A percentile compares a stretch with the other conserved stretches of the same genome.
phyloP scores from a whole-genome alignment of 2,113 vertebrate species.

The Cyanoderma ruficeps region DNA sequence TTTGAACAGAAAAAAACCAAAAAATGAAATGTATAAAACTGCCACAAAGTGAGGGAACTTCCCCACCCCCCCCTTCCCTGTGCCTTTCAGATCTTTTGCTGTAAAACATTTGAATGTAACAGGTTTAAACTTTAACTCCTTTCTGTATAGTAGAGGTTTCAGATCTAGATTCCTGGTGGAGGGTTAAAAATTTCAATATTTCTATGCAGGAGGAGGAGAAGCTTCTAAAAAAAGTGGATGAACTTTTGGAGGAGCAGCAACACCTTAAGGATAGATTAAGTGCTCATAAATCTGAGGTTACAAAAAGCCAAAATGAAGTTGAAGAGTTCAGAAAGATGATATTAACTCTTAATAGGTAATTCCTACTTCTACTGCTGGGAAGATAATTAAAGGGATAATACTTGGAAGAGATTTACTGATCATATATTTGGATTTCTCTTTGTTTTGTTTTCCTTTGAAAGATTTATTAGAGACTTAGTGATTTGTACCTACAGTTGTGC shows the following conservation, averaged over 20 bases:
- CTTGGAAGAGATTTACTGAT: not conserved
- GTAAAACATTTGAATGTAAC: not conserved
- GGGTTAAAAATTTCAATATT: not conserved
- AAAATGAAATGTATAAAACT: not conserved
- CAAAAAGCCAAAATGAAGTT: conserved; percentile 75
- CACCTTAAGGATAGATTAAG: conserved; percentile 74
- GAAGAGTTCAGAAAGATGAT: conserved; percentile 79
- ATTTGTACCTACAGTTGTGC: not conserved
- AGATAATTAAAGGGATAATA: not conserved
- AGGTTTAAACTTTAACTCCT: not conserved
- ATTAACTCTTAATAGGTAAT: conserved; percentile 81
- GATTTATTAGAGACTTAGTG: not conserved
- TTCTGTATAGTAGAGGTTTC: not conserved
- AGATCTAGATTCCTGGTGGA: not conserved
- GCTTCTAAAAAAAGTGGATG: conserved; percentile 75
- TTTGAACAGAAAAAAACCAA: not conserved
- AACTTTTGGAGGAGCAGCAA: conserved; percentile 69
- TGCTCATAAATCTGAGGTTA: conserved; percentile 73
- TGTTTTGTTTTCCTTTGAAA: not conserved
- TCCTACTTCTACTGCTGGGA: not conserved
- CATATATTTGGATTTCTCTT: not conserved
- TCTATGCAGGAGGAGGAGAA: conserved; percentile 79
- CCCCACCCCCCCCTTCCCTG: rapidly evolving
- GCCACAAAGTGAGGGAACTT: not conserved
- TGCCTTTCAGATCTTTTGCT: not conserved